Base-by-base conservation (phyloP, 2,888 invertebrate species). In the Nymphalis c-album region DNA sequence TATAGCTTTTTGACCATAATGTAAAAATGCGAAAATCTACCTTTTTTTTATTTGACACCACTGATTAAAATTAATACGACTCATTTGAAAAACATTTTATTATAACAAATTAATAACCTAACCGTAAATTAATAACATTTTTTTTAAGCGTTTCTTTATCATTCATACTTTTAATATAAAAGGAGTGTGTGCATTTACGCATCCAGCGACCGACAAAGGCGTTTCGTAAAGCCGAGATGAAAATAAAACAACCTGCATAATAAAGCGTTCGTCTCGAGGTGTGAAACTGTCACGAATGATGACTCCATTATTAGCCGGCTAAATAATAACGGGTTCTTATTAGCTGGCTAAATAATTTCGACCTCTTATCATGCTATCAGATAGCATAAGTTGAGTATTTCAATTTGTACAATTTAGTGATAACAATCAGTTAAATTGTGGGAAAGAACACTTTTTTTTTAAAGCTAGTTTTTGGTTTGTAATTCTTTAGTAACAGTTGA, bases 261-360 rank as follows among this genome's bases (percentile, higher is more conserved):
- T 88, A 87, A 85, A 85, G 86, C 87, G 84, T 89, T 87, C 88
- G 84, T 66, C 63, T 83, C 81, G 75, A 90, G 91, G 92, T 92
- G 92, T 91, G 90, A 91, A 92, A 85, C 92, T 91, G 92, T 91
- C 91, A 89, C 82, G 85, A 87, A 89, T 88, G 91, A 92, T 88
- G 89, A 85, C 90, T 91, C 88, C 90, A 90, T 91, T 91, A 91
- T 90, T 90, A 91, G 46, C 82, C 86, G 85, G 78, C 86, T 85
- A 88, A 89, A 87, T 89, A 88, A 89, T 87, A 87, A 89, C 82
- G 80, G 22, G 50, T 31, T 62, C 50, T 51, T 57, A 57, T 48
- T 40, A 57, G 35, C 18, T n/a, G 57, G 35, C 57, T 57, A n/a
- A 57, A 57, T 57, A 18, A 57, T 53, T 53, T 53, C 17, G 26